Conservation (phyloP, 2,797 vertebrate species). For the Characodon lateralis region DNA sequence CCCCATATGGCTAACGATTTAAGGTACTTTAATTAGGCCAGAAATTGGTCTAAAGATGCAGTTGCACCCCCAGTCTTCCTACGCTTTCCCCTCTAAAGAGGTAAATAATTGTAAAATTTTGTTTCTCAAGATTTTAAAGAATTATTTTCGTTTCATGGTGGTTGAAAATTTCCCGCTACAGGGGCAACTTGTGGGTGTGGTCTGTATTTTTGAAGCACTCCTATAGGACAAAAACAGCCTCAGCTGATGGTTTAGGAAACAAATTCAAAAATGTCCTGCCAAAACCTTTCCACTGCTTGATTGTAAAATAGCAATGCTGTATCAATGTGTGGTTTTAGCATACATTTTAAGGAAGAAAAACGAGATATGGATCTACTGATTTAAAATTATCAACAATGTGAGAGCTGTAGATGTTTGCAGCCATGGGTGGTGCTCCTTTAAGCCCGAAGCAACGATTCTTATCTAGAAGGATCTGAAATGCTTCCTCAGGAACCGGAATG, state of each 20-base stretch:
- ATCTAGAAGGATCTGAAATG: too few species aligned
- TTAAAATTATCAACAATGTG: too few species aligned
- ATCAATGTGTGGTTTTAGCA: not conserved
- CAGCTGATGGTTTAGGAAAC: slow-evolving; percentile 45
- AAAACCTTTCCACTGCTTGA: not conserved
- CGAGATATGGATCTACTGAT: too few species aligned
- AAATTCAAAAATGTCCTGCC: not conserved
- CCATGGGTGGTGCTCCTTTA: too few species aligned
- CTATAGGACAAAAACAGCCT: slow-evolving; percentile 28
- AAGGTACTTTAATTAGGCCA: slow-evolving; percentile 79
- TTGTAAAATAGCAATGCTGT: not conserved
- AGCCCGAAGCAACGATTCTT: too few species aligned
- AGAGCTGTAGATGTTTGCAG: too few species aligned
- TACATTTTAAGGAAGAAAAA: not conserved
- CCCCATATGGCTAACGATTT: slow-evolving; percentile 74
- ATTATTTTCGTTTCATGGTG: slow-evolving; percentile 61
- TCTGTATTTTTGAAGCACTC: slow-evolving; percentile 21
- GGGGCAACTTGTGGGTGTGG: slow-evolving; percentile 53
- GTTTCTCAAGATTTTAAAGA: slow-evolving; percentile 54
- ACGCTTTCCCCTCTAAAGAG: slow-evolving; percentile 59
- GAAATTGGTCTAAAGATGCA: slow-evolving; percentile 75
- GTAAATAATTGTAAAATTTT: slow-evolving; percentile 67
- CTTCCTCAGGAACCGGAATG: too few species aligned
- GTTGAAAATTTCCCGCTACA: slow-evolving; percentile 56
- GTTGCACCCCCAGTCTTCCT: slow-evolving; percentile 65